Base-by-base conservation (phyloP, 2,888 invertebrate genomes). In the Chloroclystis v-ata region DNA sequence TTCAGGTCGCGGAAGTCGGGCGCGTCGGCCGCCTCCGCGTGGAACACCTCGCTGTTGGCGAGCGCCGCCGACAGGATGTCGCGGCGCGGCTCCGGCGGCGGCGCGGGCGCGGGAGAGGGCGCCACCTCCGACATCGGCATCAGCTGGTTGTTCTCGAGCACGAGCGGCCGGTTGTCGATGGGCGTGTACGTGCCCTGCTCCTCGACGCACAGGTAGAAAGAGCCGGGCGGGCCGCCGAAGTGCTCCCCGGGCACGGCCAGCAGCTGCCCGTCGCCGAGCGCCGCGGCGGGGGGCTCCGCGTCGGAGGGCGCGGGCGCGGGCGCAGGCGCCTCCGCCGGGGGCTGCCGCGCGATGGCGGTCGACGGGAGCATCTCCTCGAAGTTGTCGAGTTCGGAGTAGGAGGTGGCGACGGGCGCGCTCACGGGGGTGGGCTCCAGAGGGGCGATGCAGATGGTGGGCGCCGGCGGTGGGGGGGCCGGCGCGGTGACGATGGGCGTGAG, bases 31-130 rank as follows among this genome's bases (percentile, higher is more conserved):
- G 86, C 69, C 14, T 87, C 85, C 41, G 89, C 80, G 48, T 91
- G 92, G 65, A 93, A 93, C 33, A 92, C 91, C 68, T 94, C 93
- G 12, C 93, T 92, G 62, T 92, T 92, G 0, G 94, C 94, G 33
- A 94, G 78, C 10, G 94, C 94, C 8, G 92, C 93, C 10, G 94
- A 93, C 33, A 94, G 78, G 57, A 94, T 92, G 68, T 94, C 94
- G 57, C 92, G 90, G 57, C 92, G 90, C 59, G 91, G 91, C 57
- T 83, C 83, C 1, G 81, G 83, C 52, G 74, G 49, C 3, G 81
- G 82, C 53, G 20, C 20, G 20, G 75, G 49, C 2, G 81, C 82
- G 52, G 75, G 49, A 4, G 81, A 83, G 53, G 75, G 48, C 2
- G 83, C 70, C 54, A 75, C 81, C 8, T 65, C 58, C 1, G 74